phyloP scores from a whole-genome alignment of 2,113 vertebrate species.

The Bujurquina vittata region DNA sequence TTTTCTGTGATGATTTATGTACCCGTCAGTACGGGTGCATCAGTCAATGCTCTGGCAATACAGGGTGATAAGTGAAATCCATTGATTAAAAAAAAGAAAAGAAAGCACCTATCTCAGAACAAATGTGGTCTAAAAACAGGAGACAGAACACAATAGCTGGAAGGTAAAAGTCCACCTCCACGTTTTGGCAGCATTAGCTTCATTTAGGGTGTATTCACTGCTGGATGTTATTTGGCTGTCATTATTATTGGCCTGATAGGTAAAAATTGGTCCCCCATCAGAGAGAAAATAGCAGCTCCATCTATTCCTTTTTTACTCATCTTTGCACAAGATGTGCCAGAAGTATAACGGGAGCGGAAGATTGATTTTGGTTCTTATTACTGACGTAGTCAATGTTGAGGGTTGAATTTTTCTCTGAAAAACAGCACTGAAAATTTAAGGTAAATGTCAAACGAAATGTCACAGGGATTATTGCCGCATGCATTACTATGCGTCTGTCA shows the following conservation, averaged over 20 bases:
- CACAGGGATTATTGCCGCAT: neutral
- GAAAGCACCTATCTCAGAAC: neutral
- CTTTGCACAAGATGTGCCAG: constrained; percentile 6
- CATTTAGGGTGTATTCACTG: constrained; percentile 34
- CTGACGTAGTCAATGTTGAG: neutral
- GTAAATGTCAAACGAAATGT: constrained; percentile 43
- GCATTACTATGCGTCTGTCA: neutral
- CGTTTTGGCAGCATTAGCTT: constrained; percentile 15
- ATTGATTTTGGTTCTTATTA: constrained; percentile 40
- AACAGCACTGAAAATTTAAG: constrained; percentile 21
- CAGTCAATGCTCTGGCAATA: neutral
- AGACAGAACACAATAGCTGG: constrained; percentile 1
- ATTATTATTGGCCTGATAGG: constrained; percentile 21
- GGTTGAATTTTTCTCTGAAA: constrained; percentile 17
- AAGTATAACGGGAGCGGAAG: neutral
- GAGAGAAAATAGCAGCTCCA: constrained; percentile 31
- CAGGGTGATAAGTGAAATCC: neutral
- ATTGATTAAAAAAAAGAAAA: neutral
- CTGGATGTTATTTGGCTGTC: constrained; percentile 26
- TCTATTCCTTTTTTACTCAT: constrained; percentile 2
- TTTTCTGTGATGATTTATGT: neutral
- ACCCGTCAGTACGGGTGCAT: neutral
- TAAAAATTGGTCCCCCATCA: constrained; percentile 39
- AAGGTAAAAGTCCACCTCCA: constrained; percentile 26
- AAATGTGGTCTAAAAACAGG: constrained; percentile 23